A percentile compares a stretch with the other conserved stretches of the same genome.
phyloP scores from a whole-genome alignment of 2,113 vertebrate species.

The Bettongia penicillata region DNA sequence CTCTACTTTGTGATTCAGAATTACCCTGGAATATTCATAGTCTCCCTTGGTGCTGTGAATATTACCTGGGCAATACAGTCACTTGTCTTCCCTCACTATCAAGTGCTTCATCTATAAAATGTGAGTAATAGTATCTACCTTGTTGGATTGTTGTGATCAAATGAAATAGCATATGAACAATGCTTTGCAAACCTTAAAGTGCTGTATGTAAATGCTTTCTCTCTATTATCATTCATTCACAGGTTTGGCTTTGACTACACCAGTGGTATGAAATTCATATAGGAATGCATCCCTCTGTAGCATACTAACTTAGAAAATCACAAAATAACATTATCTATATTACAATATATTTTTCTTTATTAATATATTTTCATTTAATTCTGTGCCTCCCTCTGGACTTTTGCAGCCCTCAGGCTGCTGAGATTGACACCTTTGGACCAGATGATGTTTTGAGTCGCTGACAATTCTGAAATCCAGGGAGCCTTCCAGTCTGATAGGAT shows the following conservation, averaged over 20 bases:
- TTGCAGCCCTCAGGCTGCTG: background rate
- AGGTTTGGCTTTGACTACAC: background rate
- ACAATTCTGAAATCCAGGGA: background rate
- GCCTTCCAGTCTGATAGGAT: background rate
- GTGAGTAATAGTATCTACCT: background rate
- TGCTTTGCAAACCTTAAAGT: background rate
- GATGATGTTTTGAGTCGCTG: background rate
- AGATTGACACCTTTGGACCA: background rate
- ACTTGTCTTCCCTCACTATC: background rate
- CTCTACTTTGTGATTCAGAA: too few species aligned
- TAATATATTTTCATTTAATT: background rate
- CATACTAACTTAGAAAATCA: background rate
- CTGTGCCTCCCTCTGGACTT: background rate
- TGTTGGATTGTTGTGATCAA: background rate
- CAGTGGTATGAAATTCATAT: background rate
- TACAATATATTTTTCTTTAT: background rate
- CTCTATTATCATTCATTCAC: too few species aligned
- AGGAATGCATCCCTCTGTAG: background rate
- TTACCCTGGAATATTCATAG: too few species aligned
- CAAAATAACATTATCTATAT: background rate
- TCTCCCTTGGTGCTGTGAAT: too few species aligned
- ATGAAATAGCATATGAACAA: background rate
- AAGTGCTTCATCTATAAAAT: background rate
- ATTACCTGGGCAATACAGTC: too few species aligned
- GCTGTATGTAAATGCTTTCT: too few species aligned